These are phyloP conservation scores for Heliconius aoede DNA, from an alignment of 2,888 invertebrate genomes.

Conservation along the genomic window DNA sequence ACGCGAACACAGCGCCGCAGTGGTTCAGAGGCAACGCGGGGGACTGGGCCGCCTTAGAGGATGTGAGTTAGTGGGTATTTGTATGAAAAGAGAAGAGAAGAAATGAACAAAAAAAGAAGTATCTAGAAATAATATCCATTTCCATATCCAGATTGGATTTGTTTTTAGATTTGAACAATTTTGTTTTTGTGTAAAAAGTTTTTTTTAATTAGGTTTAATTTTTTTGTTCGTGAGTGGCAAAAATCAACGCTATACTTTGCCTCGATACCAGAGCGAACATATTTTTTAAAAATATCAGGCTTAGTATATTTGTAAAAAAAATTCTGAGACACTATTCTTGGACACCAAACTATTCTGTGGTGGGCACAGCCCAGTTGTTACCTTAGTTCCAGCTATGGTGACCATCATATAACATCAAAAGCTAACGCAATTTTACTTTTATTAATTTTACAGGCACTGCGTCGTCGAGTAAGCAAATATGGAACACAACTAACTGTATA, in stretches of 20 bases:
- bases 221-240: not conserved
- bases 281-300: too few relatives aligned
- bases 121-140: too few relatives aligned
- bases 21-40: conserved; percentile 72
- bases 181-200: too few relatives aligned
- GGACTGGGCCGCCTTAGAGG: conserved; percentile 75
- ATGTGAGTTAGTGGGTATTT: conserved; percentile 56
- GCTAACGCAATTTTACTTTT: not conserved
- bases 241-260: not conserved
- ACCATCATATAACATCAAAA: not conserved
- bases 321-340: too few relatives aligned
- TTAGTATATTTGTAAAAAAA: too few relatives aligned
- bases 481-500: conserved; percentile 55
- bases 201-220: too few relatives aligned
- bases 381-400: not conserved
- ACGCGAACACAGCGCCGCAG: conserved; percentile 72
- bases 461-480: conserved; percentile 58
- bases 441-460: conserved; percentile 58
- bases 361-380: too few relatives aligned
- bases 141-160: too few relatives aligned
- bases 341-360: too few relatives aligned
- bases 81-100: too few relatives aligned
- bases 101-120: too few relatives aligned
- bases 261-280: not conserved
- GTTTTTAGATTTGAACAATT: too few relatives aligned